Conservation (phyloP, 2,888 invertebrate species). For the Cybosia mesomella region DNA sequence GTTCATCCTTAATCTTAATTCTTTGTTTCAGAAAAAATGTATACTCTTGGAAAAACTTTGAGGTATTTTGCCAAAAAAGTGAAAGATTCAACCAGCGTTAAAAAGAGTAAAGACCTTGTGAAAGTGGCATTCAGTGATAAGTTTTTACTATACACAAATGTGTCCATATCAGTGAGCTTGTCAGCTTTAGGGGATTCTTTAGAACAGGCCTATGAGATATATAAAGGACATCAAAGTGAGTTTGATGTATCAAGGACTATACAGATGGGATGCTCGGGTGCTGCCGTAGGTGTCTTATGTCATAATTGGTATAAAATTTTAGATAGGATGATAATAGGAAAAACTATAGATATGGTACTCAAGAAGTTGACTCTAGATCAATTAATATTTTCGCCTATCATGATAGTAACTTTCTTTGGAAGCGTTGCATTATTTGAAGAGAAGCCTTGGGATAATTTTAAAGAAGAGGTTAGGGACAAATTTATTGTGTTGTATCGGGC, state of each 20-base stretch:
- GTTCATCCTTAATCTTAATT: background rate
- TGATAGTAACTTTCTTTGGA: conserved; percentile 93
- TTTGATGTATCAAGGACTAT: conserved; percentile 89
- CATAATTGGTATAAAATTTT: conserved; percentile 96
- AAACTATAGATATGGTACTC: conserved; percentile 88
- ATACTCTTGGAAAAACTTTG: conserved; percentile 71
- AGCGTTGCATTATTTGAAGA: conserved; percentile 92
- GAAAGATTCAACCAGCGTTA: conserved; percentile 52
- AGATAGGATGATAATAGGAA: conserved; percentile 92
- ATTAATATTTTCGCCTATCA: conserved; percentile 94
- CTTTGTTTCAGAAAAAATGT: conserved; percentile 66
- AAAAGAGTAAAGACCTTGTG: conserved; percentile 60
- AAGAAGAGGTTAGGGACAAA: conserved; percentile 91
- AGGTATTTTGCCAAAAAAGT: conserved; percentile 67
- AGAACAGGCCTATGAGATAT: conserved; percentile 94
- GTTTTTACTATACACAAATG: conserved; percentile 93
- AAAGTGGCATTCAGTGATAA: conserved; percentile 88
- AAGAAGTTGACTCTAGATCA: conserved; percentile 96
- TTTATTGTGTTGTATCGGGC: conserved; percentile 93
- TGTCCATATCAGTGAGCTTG: conserved; percentile 91
- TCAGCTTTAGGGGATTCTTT: conserved; percentile 93
- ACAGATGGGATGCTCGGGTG: conserved; percentile 94
- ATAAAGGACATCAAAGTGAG: conserved; percentile 86
- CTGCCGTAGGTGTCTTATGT: conserved; percentile 92
- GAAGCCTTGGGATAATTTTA: conserved; percentile 88